Conservation (phyloP, 2,113 vertebrate species). For the Octodon degus region DNA sequence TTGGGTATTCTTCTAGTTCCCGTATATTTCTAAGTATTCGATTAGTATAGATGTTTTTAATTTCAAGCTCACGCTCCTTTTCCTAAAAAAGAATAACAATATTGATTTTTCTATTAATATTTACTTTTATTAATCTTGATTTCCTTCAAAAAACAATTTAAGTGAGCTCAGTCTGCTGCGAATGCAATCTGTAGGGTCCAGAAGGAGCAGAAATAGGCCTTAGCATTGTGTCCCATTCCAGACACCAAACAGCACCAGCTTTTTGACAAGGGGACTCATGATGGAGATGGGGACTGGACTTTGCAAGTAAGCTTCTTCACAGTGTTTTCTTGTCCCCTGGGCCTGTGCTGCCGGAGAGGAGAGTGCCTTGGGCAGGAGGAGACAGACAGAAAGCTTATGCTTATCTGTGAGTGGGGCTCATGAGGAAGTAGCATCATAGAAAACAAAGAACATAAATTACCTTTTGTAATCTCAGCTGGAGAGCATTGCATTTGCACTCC, state of each 20-base stretch:
- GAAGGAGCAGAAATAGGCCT: neutral
- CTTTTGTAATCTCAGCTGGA: neutral
- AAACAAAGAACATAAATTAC: neutral
- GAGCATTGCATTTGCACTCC: neutral
- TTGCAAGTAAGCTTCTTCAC: neutral
- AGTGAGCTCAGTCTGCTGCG: neutral
- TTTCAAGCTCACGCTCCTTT: conserved; percentile 84
- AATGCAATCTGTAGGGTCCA: neutral
- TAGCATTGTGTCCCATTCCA: neutral
- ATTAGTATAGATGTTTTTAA: conserved; percentile 88
- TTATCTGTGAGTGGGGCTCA: neutral
- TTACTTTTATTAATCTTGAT: conserved; percentile 4
- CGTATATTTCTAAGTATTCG: conserved; percentile 80
- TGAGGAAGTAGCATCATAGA: neutral
- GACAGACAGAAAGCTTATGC: neutral
- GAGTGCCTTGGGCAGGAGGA: neutral
- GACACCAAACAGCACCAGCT: neutral
- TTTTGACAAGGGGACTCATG: neutral
- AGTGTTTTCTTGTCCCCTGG: neutral
- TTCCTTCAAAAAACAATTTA: neutral
- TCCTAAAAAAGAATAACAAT: conserved; percentile 82
- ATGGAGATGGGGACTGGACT: neutral
- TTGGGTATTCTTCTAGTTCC: conserved; percentile 75
- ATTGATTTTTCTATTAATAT: neutral
- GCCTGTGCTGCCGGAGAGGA: neutral